Conservation (phyloP, 2,888 invertebrate species). For the Saturnia pavonia region DNA sequence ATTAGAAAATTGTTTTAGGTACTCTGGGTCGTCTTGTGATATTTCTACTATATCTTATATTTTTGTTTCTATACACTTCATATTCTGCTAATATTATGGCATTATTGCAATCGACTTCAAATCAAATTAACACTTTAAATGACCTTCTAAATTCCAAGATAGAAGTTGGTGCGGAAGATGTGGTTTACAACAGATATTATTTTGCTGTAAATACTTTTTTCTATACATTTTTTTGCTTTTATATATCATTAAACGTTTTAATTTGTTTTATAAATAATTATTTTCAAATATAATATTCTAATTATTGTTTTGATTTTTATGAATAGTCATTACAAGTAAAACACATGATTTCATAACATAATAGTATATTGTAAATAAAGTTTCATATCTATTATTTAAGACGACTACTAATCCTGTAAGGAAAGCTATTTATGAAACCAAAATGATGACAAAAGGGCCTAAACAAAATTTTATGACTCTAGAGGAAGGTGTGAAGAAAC, state of each 20-base stretch:
- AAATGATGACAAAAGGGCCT: conserved; percentile 82
- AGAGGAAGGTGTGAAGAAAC: conserved; percentile 80
- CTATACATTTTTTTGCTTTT: neutral
- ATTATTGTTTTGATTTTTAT: neutral
- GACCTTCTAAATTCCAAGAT: conserved; percentile 85
- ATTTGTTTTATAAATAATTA: neutral
- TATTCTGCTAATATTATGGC: conserved; percentile 89
- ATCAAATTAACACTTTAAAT: conserved; percentile 82
- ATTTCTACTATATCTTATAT: conserved; percentile 81
- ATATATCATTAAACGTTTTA: neutral
- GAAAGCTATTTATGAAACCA: conserved; percentile 82
- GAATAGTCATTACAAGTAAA: neutral
- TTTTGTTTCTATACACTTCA: conserved; percentile 86
- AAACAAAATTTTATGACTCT: conserved; percentile 79
- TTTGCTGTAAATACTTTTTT: conserved; percentile 75
- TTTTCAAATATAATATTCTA: neutral
- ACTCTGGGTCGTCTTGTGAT: conserved; percentile 81
- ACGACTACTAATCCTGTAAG: conserved; percentile 76
- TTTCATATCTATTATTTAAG: conserved; percentile 33
- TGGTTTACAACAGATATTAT: conserved; percentile 83
- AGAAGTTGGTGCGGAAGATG: conserved; percentile 85
- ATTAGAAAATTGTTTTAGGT: conserved; percentile 43
- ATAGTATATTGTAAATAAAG: neutral
- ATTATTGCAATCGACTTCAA: conserved; percentile 85
- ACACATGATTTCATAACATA: neutral